These are phyloP conservation scores for Anoura caudifer DNA, from an alignment of 2,113 vertebrate species.

Conservation along the genomic window DNA sequence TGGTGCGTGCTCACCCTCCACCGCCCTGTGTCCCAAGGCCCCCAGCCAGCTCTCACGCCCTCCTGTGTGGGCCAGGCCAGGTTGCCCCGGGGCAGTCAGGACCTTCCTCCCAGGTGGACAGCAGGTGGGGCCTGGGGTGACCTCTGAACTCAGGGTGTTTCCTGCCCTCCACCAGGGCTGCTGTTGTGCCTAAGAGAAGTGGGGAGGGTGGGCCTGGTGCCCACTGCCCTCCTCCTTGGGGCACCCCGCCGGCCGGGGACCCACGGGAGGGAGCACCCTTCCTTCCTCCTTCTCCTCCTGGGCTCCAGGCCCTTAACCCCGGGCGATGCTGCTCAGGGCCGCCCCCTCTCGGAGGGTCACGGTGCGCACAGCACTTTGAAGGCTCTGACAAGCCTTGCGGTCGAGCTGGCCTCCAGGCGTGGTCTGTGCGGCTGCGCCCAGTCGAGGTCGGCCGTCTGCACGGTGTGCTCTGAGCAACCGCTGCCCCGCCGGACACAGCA, in stretches of 20 bases:
- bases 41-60: not conserved
- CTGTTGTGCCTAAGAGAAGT: accelerated
- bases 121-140: too few species aligned
- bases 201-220: not conserved
- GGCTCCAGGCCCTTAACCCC: not conserved
- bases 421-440: not conserved
- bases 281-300: not conserved
- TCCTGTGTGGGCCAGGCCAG: not conserved
- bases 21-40: accelerated
- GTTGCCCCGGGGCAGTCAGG: not conserved
- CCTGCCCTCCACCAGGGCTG: not conserved
- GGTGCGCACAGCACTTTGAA: accelerated
- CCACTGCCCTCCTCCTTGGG: not conserved
- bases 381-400: not conserved
- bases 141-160: not conserved
- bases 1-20: slow-evolving; percentile 51
- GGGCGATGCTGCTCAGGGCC: not conserved
- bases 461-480: accelerated
- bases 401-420: not conserved
- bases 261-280: too few species aligned
- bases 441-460: not conserved
- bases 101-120: too few species aligned
- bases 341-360: not conserved
- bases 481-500: accelerated
- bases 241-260: not conserved